A percentile compares a stretch with the other conserved stretches of the same genome.
These are phyloP conservation scores for Microhierax caerulescens DNA, from an alignment of 2,797 vertebrate species.

Conservation along the genomic window DNA sequence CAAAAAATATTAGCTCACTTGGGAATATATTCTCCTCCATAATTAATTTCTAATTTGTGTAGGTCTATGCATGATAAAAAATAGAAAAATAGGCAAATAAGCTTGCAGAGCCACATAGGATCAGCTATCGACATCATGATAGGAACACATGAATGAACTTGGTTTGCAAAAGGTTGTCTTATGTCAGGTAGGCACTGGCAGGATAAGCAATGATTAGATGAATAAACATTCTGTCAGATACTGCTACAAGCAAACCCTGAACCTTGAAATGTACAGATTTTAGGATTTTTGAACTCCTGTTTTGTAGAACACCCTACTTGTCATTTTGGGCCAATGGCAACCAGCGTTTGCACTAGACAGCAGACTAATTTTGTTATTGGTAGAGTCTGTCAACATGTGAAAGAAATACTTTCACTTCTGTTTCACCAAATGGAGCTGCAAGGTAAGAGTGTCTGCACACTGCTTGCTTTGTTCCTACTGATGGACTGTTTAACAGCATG, in stretches of 20 bases:
- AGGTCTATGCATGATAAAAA: neutral
- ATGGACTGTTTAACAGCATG: neutral
- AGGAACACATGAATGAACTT: neutral
- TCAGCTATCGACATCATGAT: neutral
- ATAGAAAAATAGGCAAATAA: neutral
- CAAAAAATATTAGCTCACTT: neutral
- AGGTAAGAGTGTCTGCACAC: neutral
- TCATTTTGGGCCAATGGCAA: neutral
- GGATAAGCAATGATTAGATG: neutral
- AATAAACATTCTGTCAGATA: neutral
- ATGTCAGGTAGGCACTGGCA: neutral
- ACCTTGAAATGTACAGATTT: too few relatives aligned
- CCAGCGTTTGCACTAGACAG: neutral
- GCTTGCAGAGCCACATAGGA: neutral
- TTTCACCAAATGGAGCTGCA: neutral
- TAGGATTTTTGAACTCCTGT: neutral
- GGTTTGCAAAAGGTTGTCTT: neutral
- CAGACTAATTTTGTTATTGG: neutral
- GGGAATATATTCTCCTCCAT: neutral
- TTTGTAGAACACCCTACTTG: neutral
- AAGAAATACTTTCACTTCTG: slow-evolving; percentile 48
- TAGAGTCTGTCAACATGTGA: neutral
- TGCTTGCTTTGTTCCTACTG: neutral
- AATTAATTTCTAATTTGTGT: neutral
- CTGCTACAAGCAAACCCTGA: neutral